Percentiles rank a stretch among this genome's conserved stretches.
Evolutionary conservation across 2,888 invertebrate species (phyloP).

Genomic region (Troilus luridus): DNA sequence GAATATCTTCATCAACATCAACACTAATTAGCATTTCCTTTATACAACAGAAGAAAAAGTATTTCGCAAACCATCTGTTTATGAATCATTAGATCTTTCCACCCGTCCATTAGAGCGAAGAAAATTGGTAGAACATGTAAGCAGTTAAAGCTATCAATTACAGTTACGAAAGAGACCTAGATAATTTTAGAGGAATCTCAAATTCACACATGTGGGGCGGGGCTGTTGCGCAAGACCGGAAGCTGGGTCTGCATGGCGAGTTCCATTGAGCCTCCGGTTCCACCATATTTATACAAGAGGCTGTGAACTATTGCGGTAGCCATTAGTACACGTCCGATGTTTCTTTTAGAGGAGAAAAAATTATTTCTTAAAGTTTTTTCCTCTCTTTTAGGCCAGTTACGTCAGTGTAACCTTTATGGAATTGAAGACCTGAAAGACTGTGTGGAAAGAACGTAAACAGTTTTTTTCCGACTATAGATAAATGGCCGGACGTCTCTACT

Average conservation of each 20-base stretch:
- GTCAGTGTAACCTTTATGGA: not conserved
- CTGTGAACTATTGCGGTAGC: not conserved
- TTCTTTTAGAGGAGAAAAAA: slow-evolving; percentile 6
- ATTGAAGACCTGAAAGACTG: not conserved
- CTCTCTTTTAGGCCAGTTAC: not conserved
- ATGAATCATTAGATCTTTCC: not conserved
- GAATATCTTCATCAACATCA: not conserved
- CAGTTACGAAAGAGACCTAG: not conserved
- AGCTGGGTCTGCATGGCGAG: slow-evolving; percentile 25
- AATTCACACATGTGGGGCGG: not conserved
- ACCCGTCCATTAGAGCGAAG: not conserved
- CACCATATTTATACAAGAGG: slow-evolving; percentile 12
- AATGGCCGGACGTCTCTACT: not conserved
- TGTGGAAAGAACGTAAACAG: not conserved
- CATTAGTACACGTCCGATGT: not conserved
- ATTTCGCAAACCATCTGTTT: not conserved
- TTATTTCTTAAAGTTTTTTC: not conserved
- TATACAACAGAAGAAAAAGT: slow-evolving; percentile 9
- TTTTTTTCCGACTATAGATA: not conserved
- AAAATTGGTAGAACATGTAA: not conserved
- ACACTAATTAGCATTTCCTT: not conserved
- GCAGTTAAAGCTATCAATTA: slow-evolving; percentile 4
- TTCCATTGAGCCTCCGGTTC: not conserved
- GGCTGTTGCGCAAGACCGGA: slow-evolving; percentile 3
- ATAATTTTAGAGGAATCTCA: slow-evolving; percentile 30